phyloP scores from a whole-genome alignment of 2,888 invertebrate species.

The Apeira syringaria region DNA sequence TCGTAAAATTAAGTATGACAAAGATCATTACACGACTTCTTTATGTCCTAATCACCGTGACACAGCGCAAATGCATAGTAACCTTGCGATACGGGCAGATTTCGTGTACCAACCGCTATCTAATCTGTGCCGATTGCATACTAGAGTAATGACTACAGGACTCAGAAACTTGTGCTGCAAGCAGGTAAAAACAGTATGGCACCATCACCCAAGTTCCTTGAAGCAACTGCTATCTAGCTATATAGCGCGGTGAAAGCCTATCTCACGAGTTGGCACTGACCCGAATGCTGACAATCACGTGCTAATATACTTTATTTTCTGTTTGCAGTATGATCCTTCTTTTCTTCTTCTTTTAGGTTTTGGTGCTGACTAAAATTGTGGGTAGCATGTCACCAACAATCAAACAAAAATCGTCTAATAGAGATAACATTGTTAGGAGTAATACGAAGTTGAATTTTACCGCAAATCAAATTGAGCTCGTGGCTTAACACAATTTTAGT shows the following conservation, averaged over 20 bases:
- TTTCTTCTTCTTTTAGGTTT: no score
- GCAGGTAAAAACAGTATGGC: no score
- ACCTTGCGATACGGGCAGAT: not conserved
- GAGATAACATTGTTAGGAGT: no score
- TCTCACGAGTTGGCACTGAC: conserved; percentile 32
- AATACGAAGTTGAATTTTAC: no score
- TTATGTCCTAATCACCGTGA: not conserved
- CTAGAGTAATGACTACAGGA: no score
- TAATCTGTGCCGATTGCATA: not conserved
- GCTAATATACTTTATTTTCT: conserved; percentile 9
- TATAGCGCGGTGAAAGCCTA: conserved; percentile 40
- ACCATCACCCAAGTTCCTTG: not conserved
- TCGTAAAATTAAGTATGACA: not conserved
- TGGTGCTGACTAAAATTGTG: no score
- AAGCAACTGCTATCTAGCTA: conserved; percentile 16
- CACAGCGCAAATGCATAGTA: no score
- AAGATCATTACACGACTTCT: not conserved
- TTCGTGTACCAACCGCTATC: not conserved
- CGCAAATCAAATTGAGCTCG: no score
- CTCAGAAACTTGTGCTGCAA: no score
- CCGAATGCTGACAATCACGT: conserved; percentile 20
- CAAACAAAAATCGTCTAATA: no score
- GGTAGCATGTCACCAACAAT: no score
- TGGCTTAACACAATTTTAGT: no score
- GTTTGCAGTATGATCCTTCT: conserved; percentile 18